Base-by-base conservation (phyloP, 2,888 invertebrate species). In the Lumbricus terrestris region DNA sequence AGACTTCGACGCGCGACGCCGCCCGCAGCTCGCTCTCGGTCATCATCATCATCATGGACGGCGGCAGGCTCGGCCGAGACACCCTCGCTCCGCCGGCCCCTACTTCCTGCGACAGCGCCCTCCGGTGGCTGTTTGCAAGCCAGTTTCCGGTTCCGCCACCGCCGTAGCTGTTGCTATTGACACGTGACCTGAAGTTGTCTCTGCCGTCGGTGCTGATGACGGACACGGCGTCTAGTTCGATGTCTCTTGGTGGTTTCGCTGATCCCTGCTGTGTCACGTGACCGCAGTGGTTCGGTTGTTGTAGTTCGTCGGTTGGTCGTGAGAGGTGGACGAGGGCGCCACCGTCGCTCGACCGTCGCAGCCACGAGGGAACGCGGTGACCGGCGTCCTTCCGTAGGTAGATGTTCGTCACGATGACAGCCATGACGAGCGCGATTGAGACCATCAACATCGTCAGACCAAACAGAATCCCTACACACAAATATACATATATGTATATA, bases 391-490 rank as follows among this genome's bases (percentile, higher is more conserved):
- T 91, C 91, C 92, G 91, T 83, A 92, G 91, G 91, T 92, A 93
- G 83, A 93, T 91, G 88, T 93, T 92, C 23, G 93, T 93, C 13
- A 91, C 91, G n/a, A 92, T 92, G 90, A 92, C 93, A 16, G 92
- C 91, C 93, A 93, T 93, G 35, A 93, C 92, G 47, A 93, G 91
- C 20, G 93, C 92, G 40, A 93, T 91, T 35, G 92, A 92, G 89
- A 93, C 92, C 88, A 89, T 90, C 13, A 90, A 42, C 88, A 88
- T 90, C 69, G 82, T 93, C 82, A 91, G 91, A 13, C 92, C 92
- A 83, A 92, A 92, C 89, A 92, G 92, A 92, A 93, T 93, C n/a
- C 92, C 93, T 93, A 2, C 47, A 47, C 18, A 47, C 11, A 69
- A 69, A 29, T n/a, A n/a, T n/a, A 69, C n/a, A n/a, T n/a, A n/a